Evolutionary conservation across 2,113 vertebrate genomes (phyloP).

Genomic region (Bubo blakistoni): DNA sequence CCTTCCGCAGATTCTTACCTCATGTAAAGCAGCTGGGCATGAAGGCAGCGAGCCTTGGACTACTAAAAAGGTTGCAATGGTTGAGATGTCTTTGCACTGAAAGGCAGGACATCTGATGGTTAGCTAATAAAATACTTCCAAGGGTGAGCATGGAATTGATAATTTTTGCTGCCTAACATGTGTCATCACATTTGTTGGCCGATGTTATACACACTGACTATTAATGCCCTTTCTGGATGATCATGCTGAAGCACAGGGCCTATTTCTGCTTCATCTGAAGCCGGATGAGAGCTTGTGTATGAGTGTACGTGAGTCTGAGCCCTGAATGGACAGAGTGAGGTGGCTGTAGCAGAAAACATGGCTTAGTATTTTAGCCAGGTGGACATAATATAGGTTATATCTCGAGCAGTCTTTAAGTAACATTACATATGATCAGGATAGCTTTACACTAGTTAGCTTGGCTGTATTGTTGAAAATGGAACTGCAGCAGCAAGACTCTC

Average conservation of each 20-base stretch:
- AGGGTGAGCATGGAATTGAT: not conserved
- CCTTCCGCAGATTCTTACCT: not conserved
- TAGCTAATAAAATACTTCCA: not conserved
- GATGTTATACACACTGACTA: not conserved
- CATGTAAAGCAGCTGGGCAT: not conserved
- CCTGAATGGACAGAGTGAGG: not conserved
- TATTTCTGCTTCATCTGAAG: not conserved
- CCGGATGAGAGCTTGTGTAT: not conserved
- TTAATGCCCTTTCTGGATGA: not conserved
- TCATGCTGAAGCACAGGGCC: not conserved
- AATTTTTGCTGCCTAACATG: not conserved
- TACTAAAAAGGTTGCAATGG: not conserved
- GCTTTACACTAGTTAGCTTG: not conserved
- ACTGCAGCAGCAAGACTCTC: not conserved
- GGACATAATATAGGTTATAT: not conserved
- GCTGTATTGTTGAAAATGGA: not conserved
- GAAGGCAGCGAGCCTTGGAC: not conserved
- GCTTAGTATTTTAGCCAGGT: not conserved
- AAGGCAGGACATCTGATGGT: not conserved
- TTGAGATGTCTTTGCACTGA: not conserved
- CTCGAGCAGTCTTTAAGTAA: not conserved
- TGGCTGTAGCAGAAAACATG: not conserved
- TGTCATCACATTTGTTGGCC: not conserved
- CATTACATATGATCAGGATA: not conserved
- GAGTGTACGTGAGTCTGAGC: rapidly evolving